Conservation (phyloP, 2,797 vertebrate species). For the Urosaurus nigricauda region DNA sequence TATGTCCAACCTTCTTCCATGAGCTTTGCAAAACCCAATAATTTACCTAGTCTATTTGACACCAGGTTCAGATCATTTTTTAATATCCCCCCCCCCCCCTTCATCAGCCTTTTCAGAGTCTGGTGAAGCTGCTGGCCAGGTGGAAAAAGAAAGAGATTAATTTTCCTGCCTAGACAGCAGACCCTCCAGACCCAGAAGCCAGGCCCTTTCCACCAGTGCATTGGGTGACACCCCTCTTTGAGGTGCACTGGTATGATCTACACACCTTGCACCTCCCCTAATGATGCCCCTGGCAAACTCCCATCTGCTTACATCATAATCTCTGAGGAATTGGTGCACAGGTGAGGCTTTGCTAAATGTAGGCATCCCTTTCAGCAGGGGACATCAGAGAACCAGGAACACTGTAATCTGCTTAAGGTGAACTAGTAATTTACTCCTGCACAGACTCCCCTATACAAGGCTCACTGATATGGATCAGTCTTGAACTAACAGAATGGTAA, state of each 20-base stretch:
- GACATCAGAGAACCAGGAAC: constrained; percentile 5
- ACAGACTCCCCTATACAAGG: background rate
- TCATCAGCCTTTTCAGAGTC: too few species aligned
- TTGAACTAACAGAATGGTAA: background rate
- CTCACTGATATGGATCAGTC: background rate
- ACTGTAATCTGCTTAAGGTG: constrained; percentile 1
- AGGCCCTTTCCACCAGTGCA: too few species aligned
- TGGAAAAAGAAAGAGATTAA: too few species aligned
- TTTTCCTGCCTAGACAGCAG: too few species aligned
- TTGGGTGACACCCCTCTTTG: too few species aligned
- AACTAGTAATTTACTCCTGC: constrained; percentile 10
- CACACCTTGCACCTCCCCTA: too few species aligned
- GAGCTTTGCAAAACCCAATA: background rate
- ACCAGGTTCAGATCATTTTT: too few species aligned
- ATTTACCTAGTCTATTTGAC: too few species aligned
- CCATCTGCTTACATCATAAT: constrained; percentile 29
- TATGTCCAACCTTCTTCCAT: constrained; percentile 9
- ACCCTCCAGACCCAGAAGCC: too few species aligned
- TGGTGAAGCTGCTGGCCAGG: too few species aligned
- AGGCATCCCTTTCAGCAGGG: constrained; percentile 23
- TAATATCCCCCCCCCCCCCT: too few species aligned
- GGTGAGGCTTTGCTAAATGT: constrained; percentile 27
- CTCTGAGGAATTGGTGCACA: constrained; percentile 14
- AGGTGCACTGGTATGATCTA: too few species aligned
- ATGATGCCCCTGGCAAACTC: background rate